Conservation (phyloP, 2,113 vertebrate species). For the Alligator mississippiensis region DNA sequence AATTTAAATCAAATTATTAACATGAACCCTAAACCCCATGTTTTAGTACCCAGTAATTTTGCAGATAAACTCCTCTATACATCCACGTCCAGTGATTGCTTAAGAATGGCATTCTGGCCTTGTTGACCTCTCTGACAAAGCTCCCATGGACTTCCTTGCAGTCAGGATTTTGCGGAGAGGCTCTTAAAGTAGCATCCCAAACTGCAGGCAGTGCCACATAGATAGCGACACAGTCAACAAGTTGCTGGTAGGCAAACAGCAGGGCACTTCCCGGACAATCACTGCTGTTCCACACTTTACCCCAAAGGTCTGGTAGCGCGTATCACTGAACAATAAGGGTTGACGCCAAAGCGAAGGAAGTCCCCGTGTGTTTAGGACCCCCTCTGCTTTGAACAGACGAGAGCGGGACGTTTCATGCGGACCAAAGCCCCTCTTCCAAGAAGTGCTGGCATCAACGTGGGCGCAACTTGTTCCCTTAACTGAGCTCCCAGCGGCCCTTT, state of each 20-base stretch:
- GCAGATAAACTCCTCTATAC: not conserved
- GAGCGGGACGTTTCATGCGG: not conserved
- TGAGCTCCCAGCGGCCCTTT: not conserved
- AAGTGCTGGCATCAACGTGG: not conserved
- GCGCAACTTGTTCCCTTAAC: not conserved
- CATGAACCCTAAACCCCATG: accelerated
- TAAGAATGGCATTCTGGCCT: not conserved
- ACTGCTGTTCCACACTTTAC: not conserved
- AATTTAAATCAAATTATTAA: not conserved
- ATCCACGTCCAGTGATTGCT: not conserved
- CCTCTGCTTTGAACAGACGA: not conserved
- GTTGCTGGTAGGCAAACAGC: not conserved
- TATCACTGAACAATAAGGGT: not conserved
- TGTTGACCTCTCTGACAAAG: not conserved
- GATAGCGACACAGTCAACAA: not conserved
- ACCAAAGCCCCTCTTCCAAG: not conserved
- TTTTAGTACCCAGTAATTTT: too few species aligned
- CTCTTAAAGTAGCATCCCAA: not conserved
- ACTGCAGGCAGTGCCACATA: too few species aligned
- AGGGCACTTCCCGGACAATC: accelerated
- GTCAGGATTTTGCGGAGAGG: not conserved
- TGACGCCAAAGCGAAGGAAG: not conserved
- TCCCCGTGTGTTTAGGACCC: not conserved
- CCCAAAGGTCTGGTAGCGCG: not conserved
- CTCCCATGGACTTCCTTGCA: not conserved